Base-by-base conservation (phyloP, 2,888 invertebrate genomes). In the Anoncus sp. region DNA sequence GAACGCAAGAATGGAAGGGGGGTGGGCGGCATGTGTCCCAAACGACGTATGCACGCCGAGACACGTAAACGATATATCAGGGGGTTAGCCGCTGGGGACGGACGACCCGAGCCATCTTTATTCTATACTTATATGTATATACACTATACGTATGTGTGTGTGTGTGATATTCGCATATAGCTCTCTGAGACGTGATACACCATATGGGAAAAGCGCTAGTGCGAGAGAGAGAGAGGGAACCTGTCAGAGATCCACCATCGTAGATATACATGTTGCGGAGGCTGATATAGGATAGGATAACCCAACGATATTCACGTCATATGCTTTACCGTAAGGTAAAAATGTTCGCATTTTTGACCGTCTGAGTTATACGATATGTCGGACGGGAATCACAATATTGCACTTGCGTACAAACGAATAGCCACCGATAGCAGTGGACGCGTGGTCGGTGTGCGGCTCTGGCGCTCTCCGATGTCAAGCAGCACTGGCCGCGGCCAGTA, bases 11-110 rank as follows among this genome's bases (percentile, higher is more conserved):
- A 35, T 38, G 69, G 77, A 63, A 63, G 79, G 74, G 57, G 73
- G 63, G 71, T 79, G 83, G 86, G 85, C 80, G 86, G 86, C 88
- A 87, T 88, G 88, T 89, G 90, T 90, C 89, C 87, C 89, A 89
- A 90, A 90, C 89, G 90, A 90, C 89, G 89, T 90, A 89, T 90
- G 90, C 90, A 89, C 89, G 88, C 87, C 87, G 89, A 88, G 90
- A 90, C 90, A 91, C 90, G 90, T 90, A 90, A 91, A 89, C 90
- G 90, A 90, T 91, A 90, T 91, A 90, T 91, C 90, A 91, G 89
- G 87, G 90, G 90, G 90, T 91, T 90, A 90, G 90, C 90, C 90
- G 87, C 89, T 89, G 88, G 90, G 90, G 90, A 90, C 90, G 88
- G 86, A 89, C 89, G 89, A 89, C 87, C 88, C 85, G 85, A 85